These are phyloP conservation scores for Oryzias dopingdopingensis DNA, from an alignment of 2,797 vertebrate species.

Conservation along the genomic window DNA sequence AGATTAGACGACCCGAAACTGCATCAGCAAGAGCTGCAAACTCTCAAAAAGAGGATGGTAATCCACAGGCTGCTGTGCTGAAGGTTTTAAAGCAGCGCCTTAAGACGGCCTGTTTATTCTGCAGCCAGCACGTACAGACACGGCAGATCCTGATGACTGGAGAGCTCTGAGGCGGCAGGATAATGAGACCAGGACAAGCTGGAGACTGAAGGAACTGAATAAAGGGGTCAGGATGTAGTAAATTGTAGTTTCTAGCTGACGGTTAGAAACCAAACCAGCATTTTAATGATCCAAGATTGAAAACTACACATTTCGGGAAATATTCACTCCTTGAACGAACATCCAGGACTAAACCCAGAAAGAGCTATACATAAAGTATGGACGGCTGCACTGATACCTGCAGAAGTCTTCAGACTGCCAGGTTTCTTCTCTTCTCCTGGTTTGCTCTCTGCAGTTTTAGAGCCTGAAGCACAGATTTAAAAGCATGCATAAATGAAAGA, in stretches of 20 bases:
- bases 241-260: too few relatives aligned
- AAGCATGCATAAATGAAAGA: neutral
- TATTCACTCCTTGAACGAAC: neutral
- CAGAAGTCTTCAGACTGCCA: constrained; percentile 72
- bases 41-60: constrained; percentile 47
- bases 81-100: constrained; percentile 46
- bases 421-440: constrained; percentile 83
- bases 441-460: constrained; percentile 83
- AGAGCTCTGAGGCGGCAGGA: too few relatives aligned
- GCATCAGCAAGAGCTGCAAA: constrained; percentile 57
- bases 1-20: constrained; percentile 45
- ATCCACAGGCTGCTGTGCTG: constrained; percentile 56
- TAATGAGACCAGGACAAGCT: too few relatives aligned
- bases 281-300: too few relatives aligned
- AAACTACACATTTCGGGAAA: neutral
- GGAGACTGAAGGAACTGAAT: too few relatives aligned
- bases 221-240: too few relatives aligned
- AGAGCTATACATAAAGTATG: neutral
- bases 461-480: constrained; percentile 64
- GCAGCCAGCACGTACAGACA: constrained; percentile 33
- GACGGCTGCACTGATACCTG: constrained; percentile 74
- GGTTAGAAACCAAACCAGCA: too few relatives aligned
- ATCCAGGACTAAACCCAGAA: neutral
- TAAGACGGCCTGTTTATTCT: constrained; percentile 28
- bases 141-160: neutral